Percentiles rank a stretch among this genome's conserved stretches.
phyloP scores from a whole-genome alignment of 2,797 vertebrate species.

The Dryobates pubescens region DNA sequence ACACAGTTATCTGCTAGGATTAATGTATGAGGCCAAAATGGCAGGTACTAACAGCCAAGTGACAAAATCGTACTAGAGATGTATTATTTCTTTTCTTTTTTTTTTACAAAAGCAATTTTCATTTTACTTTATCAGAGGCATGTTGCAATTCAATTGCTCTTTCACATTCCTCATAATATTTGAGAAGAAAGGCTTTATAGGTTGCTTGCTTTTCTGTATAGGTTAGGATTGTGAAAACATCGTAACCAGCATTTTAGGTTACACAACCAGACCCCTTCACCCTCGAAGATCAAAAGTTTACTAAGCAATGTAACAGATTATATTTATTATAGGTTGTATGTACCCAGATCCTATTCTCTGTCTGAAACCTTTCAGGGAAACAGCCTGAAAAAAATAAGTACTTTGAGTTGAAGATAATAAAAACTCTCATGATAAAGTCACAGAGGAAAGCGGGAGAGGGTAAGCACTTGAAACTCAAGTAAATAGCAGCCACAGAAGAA shows the following conservation, averaged over 20 bases:
- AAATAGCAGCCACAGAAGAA: not conserved
- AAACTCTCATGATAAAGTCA: not conserved
- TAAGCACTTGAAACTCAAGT: not conserved
- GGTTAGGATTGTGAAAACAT: not conserved
- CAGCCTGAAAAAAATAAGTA: not conserved
- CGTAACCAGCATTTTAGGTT: not conserved
- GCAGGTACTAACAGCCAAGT: constrained; percentile 8
- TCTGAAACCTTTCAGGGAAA: constrained; percentile 19
- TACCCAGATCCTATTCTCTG: constrained; percentile 1
- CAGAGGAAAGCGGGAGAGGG: not conserved
- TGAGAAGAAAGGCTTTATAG: constrained; percentile 21
- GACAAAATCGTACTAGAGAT: not conserved
- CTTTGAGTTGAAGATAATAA: not conserved
- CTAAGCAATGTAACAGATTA: not conserved
- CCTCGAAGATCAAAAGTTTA: not conserved
- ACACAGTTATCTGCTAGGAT: not conserved
- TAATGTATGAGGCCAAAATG: constrained; percentile 7
- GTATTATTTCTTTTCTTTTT: not conserved
- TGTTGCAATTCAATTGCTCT: not conserved
- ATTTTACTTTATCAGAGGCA: not conserved
- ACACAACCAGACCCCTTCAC: not conserved
- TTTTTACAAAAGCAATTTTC: constrained; percentile 23
- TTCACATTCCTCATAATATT: not conserved
- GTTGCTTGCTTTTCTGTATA: not conserved
- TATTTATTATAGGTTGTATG: not conserved